Base-by-base conservation (phyloP, 1,140 invertebrate genomes). In the Pogonomyrmex barbatus region DNA sequence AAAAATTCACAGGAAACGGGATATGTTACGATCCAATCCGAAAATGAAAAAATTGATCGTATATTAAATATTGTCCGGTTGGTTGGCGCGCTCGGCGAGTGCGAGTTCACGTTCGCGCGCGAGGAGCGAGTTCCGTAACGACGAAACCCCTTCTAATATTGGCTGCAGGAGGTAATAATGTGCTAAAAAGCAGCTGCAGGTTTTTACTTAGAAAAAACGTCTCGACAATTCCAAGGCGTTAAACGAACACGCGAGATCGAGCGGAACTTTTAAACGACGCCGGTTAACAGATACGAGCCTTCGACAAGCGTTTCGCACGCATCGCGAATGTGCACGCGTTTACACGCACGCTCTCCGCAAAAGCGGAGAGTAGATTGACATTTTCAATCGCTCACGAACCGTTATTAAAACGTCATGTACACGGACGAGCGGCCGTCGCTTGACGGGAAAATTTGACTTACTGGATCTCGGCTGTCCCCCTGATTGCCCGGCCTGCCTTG, bases 341-440 rank as follows among this genome's bases (percentile, higher is more conserved):
- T 71, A 58, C 79, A 73, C 79, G 79, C 78, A 81, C 78, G 78
- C 65, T 81, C 65, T 73, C 67, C 54, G 79, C 67, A 47, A 73
- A 73, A 82, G 67, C 79, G 79, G 47, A 60, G 82, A 60, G 82
- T 85, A 63, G 82, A 85, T 85, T 85, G 82, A 78, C 82, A 78
- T 65, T 85, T 85, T 85, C 75, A 85, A 85, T 85, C 82, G 82
- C 82, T 77, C 82, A 65, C 70, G 75, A 78, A 78, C 82, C 58
- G 82, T 78, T 85, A 85, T 85, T 78, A 78, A 85, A 85, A 85
- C 82, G 82, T 85, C 82, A 85, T 77, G 82, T 65, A 77, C 73
- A 65, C 71, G 82, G 82, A 75, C 71, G 73, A 78, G 75, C 71
- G 56, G 73, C 62, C 82, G 54, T 83, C 60, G 82, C 39, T 65